Percentiles rank a stretch among this genome's conserved stretches.
Evolutionary conservation across 2,888 invertebrate genomes (phyloP).

Genomic region (Gymnoscelis rufifasciata): DNA sequence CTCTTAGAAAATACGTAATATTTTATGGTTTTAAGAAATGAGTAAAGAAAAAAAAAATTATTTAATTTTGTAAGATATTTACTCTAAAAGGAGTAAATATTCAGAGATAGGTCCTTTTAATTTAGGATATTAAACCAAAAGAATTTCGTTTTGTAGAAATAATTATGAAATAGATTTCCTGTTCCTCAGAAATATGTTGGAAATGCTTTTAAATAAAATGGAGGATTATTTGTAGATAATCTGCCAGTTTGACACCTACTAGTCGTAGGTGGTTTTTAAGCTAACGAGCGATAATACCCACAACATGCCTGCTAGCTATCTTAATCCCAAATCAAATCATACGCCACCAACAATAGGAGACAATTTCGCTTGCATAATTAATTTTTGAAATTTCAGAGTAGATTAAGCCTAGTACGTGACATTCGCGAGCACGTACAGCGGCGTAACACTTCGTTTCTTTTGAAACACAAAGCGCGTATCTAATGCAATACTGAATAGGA

Average conservation of each 20-base stretch:
- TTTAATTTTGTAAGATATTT: too few species aligned
- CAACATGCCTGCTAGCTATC: slow-evolving; percentile 34
- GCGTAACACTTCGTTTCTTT: slow-evolving; percentile 47
- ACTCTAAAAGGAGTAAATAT: too few species aligned
- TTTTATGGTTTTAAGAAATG: too few species aligned
- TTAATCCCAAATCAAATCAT: slow-evolving; percentile 29
- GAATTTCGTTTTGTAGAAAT: too few species aligned
- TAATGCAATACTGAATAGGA: slow-evolving; percentile 14
- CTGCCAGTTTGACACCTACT: neutral
- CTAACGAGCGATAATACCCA: slow-evolving; percentile 35
- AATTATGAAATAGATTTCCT: too few species aligned
- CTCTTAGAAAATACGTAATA: too few species aligned
- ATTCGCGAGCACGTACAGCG: slow-evolving; percentile 56
- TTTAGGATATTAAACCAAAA: too few species aligned
- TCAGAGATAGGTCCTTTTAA: too few species aligned
- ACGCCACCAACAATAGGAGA: slow-evolving; percentile 19
- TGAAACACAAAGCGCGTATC: slow-evolving; percentile 31
- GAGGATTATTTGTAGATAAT: neutral
- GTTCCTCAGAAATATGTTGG: too few species aligned
- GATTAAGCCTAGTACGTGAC: slow-evolving; percentile 54
- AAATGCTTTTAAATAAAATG: too few species aligned
- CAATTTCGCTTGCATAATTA: slow-evolving; percentile 29
- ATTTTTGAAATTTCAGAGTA: slow-evolving; percentile 47
- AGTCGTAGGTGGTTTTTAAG: slow-evolving; percentile 26
- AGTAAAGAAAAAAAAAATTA: too few species aligned